phyloP scores from a whole-genome alignment of 2,113 vertebrate genomes.

The Illadopsis cleaveri region DNA sequence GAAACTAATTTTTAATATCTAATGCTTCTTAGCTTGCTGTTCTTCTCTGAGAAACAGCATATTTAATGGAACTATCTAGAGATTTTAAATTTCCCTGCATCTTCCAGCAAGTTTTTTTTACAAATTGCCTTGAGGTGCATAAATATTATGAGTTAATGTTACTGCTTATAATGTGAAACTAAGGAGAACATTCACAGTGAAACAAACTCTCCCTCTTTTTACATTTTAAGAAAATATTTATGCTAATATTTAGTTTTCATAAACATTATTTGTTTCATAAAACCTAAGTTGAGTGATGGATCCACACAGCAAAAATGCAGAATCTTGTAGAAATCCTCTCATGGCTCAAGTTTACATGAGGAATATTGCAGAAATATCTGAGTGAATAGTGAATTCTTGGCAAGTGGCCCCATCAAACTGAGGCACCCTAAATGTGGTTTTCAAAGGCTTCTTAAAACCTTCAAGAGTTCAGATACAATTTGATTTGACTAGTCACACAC shows the following conservation, averaged over 20 bases:
- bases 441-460: background rate
- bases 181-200: background rate
- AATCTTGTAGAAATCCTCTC: background rate
- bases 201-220: background rate
- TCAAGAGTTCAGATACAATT: background rate
- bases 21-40: background rate
- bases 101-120: background rate
- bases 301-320: background rate
- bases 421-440: background rate
- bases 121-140: background rate
- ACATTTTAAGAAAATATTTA: background rate
- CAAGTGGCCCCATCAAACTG: background rate
- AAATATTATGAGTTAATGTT: background rate
- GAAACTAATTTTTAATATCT: background rate
- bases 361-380: background rate
- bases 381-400: background rate
- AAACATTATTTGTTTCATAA: background rate
- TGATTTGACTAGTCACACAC: background rate
- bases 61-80: background rate
- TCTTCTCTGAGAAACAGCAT: background rate
- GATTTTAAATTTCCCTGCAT: background rate
- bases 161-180: background rate
- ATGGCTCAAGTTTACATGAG: background rate
- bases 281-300: background rate
- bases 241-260: background rate